A percentile compares a stretch with the other conserved stretches of the same genome.
These are phyloP conservation scores for Oligia latruncula DNA, from an alignment of 2,888 invertebrate genomes.

Conservation along the genomic window DNA sequence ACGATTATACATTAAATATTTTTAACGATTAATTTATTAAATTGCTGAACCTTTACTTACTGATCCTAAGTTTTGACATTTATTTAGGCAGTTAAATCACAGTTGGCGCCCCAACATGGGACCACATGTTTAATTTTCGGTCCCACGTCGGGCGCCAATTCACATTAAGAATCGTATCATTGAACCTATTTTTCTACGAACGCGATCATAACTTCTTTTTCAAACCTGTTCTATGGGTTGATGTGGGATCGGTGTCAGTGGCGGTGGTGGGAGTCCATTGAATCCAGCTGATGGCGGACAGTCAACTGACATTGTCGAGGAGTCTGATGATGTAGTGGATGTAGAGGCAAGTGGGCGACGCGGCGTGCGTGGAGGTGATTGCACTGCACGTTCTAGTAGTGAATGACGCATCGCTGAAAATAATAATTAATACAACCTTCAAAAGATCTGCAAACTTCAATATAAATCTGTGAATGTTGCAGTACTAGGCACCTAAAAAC, in stretches of 20 bases:
- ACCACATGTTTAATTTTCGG: not conserved
- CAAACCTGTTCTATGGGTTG: conserved; percentile 83
- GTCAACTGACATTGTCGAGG: conserved; percentile 90
- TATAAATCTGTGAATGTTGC: not conserved
- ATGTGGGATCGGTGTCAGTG: conserved; percentile 75
- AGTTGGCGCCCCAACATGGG: not conserved
- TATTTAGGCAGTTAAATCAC: not conserved
- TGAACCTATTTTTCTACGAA: not conserved
- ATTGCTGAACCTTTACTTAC: not conserved
- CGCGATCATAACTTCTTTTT: not conserved
- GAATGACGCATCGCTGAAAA: conserved; percentile 92
- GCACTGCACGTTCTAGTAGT: conserved; percentile 90
- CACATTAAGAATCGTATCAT: not conserved
- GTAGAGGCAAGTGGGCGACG: conserved; percentile 91
- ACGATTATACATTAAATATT: not conserved
- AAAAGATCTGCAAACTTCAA: not conserved
- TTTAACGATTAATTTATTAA: not conserved
- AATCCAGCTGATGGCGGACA: conserved; percentile 83
- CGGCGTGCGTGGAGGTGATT: conserved; percentile 87
- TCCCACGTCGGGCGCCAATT: not conserved
- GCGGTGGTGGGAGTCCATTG: conserved; percentile 77
- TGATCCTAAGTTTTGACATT: not conserved
- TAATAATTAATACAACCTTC: not conserved
- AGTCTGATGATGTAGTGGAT: conserved; percentile 92
- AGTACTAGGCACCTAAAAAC: not conserved